phyloP scores from a whole-genome alignment of 2,888 invertebrate genomes.

The Macrosiphum euphorbiae region DNA sequence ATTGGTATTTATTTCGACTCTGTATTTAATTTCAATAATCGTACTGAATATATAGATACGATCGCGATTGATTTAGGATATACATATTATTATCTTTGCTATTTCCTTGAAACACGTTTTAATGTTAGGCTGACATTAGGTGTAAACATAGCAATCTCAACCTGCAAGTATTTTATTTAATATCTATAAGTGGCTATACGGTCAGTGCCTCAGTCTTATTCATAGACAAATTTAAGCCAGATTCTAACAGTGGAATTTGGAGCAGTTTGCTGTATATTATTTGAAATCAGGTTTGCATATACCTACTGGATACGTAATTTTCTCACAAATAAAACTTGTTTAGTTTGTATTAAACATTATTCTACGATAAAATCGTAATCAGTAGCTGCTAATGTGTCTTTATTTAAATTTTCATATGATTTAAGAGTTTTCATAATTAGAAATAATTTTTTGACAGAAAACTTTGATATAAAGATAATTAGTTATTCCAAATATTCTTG shows the following conservation, averaged over 20 bases:
- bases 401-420: neutral
- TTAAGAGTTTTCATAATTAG: neutral
- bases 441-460: neutral
- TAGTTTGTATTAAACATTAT: neutral
- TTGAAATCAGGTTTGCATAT: neutral
- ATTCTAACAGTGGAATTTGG: neutral
- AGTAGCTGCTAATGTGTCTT: neutral
- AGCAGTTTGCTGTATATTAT: neutral
- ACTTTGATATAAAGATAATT: neutral
- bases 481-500: neutral
- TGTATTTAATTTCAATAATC: neutral
- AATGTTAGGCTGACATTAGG: neutral
- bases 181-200: neutral
- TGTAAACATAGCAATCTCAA: neutral
- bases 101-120: neutral
- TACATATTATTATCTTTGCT: neutral
- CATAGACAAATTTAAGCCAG: neutral
- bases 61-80: conserved; percentile 5
- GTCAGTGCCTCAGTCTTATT: neutral
- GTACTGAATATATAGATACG: neutral
- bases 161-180: neutral
- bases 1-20: neutral
- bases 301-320: neutral
- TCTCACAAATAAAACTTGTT: neutral
- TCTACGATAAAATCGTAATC: neutral